Conservation (phyloP, 2,888 invertebrate species). For the Dryococelus australis region DNA sequence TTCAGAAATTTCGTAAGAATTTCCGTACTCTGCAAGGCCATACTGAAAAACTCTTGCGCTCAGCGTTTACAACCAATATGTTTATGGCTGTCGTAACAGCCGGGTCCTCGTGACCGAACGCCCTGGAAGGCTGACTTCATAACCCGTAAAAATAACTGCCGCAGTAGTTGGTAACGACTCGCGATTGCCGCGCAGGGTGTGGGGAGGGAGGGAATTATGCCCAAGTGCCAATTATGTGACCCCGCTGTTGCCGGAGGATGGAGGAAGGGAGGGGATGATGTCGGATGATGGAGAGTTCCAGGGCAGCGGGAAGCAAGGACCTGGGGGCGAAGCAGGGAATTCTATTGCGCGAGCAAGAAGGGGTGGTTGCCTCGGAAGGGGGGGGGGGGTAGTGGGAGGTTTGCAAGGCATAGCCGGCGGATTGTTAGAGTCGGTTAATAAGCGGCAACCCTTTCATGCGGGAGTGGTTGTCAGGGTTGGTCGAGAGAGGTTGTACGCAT, state of each 20-base stretch:
- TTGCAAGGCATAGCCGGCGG: neutral
- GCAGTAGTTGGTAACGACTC: neutral
- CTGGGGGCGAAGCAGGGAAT: no score
- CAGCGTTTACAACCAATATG: no score
- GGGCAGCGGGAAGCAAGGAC: no score
- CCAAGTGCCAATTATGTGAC: neutral
- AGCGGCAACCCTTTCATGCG: conserved; percentile 16
- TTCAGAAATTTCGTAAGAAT: no score
- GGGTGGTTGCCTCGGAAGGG: neutral
- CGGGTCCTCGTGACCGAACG: neutral
- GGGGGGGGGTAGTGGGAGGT: neutral
- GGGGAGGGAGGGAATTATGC: neutral
- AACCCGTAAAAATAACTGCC: neutral
- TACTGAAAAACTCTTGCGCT: no score
- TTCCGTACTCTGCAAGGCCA: no score
- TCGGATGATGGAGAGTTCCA: no score
- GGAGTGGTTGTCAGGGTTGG: neutral
- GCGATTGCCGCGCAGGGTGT: no score
- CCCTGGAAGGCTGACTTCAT: neutral
- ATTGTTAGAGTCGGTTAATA: conserved; percentile 16
- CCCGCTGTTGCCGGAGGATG: neutral
- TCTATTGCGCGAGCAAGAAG: neutral
- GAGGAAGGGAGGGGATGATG: neutral
- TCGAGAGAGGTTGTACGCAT: no score
- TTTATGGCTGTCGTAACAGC: neutral